phyloP scores from a whole-genome alignment of 2,113 vertebrate genomes.

The Macquaria australasica region DNA sequence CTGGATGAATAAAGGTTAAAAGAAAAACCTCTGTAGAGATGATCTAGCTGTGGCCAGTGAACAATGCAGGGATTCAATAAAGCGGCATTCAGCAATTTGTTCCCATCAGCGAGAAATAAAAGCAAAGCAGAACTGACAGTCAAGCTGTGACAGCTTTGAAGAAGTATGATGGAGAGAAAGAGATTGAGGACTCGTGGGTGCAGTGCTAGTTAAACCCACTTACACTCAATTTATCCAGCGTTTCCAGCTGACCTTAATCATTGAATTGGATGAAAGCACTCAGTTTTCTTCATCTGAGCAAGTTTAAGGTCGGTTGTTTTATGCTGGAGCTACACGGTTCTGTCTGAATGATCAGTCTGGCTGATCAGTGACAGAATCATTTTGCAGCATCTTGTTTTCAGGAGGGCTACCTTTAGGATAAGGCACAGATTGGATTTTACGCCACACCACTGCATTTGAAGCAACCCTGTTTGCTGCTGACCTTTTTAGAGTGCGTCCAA shows the following conservation, averaged over 20 bases:
- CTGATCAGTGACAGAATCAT: slow-evolving; percentile 3
- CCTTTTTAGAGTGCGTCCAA: not conserved
- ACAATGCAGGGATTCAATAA: slow-evolving; percentile 14
- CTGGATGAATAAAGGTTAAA: slow-evolving; percentile 13
- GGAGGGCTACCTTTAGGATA: not conserved
- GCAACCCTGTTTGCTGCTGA: not conserved
- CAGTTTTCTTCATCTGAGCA: not conserved
- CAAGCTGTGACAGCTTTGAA: slow-evolving; percentile 7
- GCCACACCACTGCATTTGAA: not conserved
- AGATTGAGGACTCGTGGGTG: not conserved
- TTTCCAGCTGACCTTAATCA: slow-evolving; percentile 44
- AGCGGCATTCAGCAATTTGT: slow-evolving; percentile 16
- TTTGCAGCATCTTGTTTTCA: not conserved
- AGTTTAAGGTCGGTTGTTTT: not conserved
- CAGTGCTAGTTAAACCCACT: slow-evolving; percentile 45
- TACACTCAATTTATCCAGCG: slow-evolving; percentile 40
- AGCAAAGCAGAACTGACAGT: slow-evolving; percentile 35
- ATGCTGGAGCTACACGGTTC: not conserved
- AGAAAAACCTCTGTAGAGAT: not conserved
- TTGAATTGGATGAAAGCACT: slow-evolving; percentile 5
- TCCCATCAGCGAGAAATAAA: not conserved
- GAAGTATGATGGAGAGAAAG: slow-evolving; percentile 20
- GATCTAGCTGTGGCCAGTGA: not conserved
- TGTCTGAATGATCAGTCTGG: not conserved
- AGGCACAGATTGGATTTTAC: not conserved